These are phyloP conservation scores for Agrypnus murinus DNA, from an alignment of 2,888 invertebrate species.

Conservation along the genomic window DNA sequence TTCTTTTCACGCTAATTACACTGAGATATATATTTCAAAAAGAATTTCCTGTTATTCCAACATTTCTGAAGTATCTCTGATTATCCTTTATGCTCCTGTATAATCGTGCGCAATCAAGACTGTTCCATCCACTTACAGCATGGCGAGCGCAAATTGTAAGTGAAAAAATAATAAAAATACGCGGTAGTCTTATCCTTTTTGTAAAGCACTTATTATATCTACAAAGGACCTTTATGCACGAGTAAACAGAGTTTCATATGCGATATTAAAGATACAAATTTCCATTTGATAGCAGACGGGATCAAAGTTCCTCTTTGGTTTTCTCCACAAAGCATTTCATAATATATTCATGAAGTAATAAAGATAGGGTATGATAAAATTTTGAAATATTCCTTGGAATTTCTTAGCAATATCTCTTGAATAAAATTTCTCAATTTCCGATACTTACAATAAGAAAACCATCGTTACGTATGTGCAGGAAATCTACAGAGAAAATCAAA, in stretches of 20 bases:
- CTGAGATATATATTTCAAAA: conserved; percentile 7
- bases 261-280: conserved; percentile 52
- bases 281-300: conserved; percentile 46
- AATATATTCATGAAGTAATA: conserved; percentile 51
- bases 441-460: too few relatives aligned
- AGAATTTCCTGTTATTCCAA: conserved; percentile 5
- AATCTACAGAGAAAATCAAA: too few relatives aligned
- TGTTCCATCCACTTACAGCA: neutral
- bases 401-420: conserved; percentile 41
- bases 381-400: conserved; percentile 45
- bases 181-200: conserved; percentile 35
- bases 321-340: conserved; percentile 45
- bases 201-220: conserved; percentile 37
- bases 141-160: conserved; percentile 17
- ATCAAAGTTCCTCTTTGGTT: conserved; percentile 44
- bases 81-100: conserved; percentile 33
- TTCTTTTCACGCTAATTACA: conserved; percentile 1
- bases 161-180: conserved; percentile 10
- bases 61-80: conserved; percentile 9
- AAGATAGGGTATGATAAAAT: conserved; percentile 45
- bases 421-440: conserved; percentile 31
- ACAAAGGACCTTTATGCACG: conserved; percentile 43
- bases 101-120: conserved; percentile 31
- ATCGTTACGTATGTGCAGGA: too few relatives aligned
- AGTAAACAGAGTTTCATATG: conserved; percentile 45